A percentile compares a stretch with the other conserved stretches of the same genome.
Evolutionary conservation across 2,888 invertebrate genomes (phyloP).

Genomic region (Conops quadrifasciatus): DNA sequence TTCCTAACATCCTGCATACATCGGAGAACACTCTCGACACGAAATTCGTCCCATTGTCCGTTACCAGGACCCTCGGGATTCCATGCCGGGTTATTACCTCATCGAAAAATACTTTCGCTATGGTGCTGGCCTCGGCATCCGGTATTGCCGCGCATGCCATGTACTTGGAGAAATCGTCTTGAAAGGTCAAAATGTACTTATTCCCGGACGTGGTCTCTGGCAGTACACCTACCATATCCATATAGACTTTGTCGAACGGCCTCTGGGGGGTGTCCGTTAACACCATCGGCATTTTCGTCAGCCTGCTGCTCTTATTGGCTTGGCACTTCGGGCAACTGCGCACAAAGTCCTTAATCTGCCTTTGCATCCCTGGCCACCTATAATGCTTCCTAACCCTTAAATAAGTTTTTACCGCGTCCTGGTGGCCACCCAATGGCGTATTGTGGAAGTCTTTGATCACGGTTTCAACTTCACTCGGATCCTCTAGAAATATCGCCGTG

Average conservation of each 20-base stretch:
- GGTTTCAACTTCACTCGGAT: slow-evolving; percentile 1
- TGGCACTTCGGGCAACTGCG: not conserved
- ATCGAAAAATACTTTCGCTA: slow-evolving; percentile 7
- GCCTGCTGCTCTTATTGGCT: not conserved
- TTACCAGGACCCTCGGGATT: slow-evolving; percentile 28
- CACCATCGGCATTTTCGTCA: slow-evolving; percentile 10
- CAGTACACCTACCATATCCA: not conserved
- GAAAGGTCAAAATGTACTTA: slow-evolving; percentile 1
- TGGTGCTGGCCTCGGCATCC: not conserved
- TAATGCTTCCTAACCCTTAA: slow-evolving; percentile 16
- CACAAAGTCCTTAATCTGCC: not conserved
- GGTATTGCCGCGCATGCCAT: not conserved
- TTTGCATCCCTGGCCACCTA: not conserved
- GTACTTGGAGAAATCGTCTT: slow-evolving; percentile 1
- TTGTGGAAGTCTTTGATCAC: slow-evolving; percentile 8
- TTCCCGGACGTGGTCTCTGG: not conserved
- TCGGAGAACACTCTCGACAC: slow-evolving; percentile 27
- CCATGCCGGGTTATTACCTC: slow-evolving; percentile 17
- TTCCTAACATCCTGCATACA: slow-evolving; percentile 23
- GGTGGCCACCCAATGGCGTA: not conserved
- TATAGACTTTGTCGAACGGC: slow-evolving; percentile 3
- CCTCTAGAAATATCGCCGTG: not conserved
- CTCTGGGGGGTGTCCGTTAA: not conserved
- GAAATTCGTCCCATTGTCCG: slow-evolving; percentile 35
- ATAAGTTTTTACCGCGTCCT: slow-evolving; percentile 7